These are phyloP conservation scores for Phthorimaea operculella DNA, from an alignment of 1,140 invertebrate species.

Conservation along the genomic window DNA sequence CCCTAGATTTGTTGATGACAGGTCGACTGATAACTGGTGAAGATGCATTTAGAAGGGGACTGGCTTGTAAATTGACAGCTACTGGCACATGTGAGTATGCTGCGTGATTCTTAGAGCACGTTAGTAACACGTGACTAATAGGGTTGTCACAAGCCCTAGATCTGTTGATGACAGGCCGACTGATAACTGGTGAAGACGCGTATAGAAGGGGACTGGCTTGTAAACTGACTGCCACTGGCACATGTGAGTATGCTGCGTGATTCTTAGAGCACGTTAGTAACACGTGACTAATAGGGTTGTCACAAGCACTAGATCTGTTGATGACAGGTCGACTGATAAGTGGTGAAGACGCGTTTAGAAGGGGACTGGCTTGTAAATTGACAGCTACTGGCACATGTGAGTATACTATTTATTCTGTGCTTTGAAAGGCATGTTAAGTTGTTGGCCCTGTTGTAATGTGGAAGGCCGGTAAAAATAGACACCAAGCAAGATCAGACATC, in stretches of 20 bases:
- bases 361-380: constrained; percentile 82
- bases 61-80: constrained; percentile 80
- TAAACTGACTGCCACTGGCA: constrained; percentile 80
- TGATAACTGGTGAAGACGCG: constrained; percentile 81
- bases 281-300: too few species aligned
- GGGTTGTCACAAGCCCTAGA: constrained; percentile 89
- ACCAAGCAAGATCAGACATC: too few species aligned
- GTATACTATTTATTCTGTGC: not conserved
- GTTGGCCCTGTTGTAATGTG: too few species aligned
- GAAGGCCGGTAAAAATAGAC: too few species aligned
- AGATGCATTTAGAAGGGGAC: constrained; percentile 78
- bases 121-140: too few species aligned
- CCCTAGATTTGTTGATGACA: constrained; percentile 88
- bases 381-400: constrained; percentile 82
- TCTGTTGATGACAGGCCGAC: constrained; percentile 85
- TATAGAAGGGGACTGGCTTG: constrained; percentile 82
- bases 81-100: constrained; percentile 80
- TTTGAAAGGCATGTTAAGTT: too few species aligned
- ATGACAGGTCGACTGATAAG: constrained; percentile 82
- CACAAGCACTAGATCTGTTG: constrained; percentile 87
- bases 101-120: too few species aligned
- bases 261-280: too few species aligned
- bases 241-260: constrained; percentile 70
- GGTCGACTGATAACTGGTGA: too few species aligned
- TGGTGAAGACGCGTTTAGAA: constrained; percentile 81